A percentile compares a stretch with the other conserved stretches of the same genome.
phyloP scores from a whole-genome alignment of 2,113 vertebrate genomes.

The Chloropsis hardwickii region DNA sequence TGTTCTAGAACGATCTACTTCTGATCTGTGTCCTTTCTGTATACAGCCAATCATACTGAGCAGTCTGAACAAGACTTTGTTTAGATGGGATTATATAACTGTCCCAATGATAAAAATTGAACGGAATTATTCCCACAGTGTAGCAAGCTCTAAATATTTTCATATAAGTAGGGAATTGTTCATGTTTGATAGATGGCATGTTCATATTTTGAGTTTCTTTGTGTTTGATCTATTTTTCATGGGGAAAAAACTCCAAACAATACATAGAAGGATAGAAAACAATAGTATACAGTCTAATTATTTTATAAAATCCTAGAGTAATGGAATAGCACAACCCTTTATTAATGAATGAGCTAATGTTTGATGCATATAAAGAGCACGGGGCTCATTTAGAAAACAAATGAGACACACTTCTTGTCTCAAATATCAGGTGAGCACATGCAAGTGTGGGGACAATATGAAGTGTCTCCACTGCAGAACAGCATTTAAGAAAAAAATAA shows the following conservation, averaged over 20 bases:
- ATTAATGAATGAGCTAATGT: background rate
- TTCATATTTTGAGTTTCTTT: background rate
- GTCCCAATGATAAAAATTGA: background rate
- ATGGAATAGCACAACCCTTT: background rate
- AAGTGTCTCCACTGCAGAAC: background rate
- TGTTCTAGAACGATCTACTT: background rate
- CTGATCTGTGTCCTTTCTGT: background rate
- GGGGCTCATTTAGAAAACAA: background rate
- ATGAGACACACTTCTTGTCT: background rate
- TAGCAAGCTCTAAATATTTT: background rate
- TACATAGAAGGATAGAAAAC: background rate
- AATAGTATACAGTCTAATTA: background rate
- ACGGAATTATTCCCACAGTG: background rate
- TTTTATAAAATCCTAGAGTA: background rate
- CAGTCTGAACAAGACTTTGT: background rate
- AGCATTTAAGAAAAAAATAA: constrained; percentile 45
- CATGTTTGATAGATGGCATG: background rate
- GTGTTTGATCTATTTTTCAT: background rate
- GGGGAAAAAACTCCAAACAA: background rate
- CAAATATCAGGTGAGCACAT: background rate
- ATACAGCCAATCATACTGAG: background rate
- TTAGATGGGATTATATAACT: background rate
- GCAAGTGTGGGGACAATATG: background rate
- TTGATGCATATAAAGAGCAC: background rate
- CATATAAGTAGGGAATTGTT: background rate